Base-by-base conservation (phyloP, 2,113 vertebrate species). In the Erythrolamprus reginae region DNA sequence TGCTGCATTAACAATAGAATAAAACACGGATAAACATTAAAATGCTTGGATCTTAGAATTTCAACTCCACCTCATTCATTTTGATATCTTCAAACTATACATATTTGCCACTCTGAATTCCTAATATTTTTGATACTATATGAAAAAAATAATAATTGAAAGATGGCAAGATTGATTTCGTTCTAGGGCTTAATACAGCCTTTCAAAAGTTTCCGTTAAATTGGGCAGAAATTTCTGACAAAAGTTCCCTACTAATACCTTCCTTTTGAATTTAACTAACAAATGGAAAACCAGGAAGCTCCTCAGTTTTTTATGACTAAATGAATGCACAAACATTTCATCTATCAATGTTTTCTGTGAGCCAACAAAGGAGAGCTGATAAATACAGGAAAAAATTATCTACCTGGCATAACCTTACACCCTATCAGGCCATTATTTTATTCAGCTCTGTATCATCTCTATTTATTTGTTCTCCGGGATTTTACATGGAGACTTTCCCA, bases 1-100 rank as follows among this genome's bases (percentile, higher is more conserved):
- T 26, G 15, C 38, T 90, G 50, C 61, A 92, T 91, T 94, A 95
- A 94, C 65, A 55, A 90, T 47, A 19, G 38, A 61, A 92, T 91
- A 89, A 95, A 94, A 93, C 55, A 13, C 51, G 52, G 93, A 92
- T 93, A 95, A 93, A 93, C 89, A 91, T 93, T 91, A 52, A 90
- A 90, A 90, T 87, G 1, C 23, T 89, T 90, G 24, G 24, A 92
- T 92, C 48, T 91, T 91, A 90, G 84, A 92, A 87, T 89, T 93
- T 94, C 52, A 92, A 9, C n/a, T 93, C 93, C 61, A 92, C 17
- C 53, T 93, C 12, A 93, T 88, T 93, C 93, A 88, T 93, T 93
- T 92, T 84, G 48, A 93, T 93, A 56, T 90, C 17, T 13, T 90
- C 86, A 89, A 93, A 58, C 0, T 53, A 33, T 88, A 91, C 65